These are phyloP conservation scores for Pyrochroa serraticornis DNA, from an alignment of 2,888 invertebrate species.

Conservation along the genomic window DNA sequence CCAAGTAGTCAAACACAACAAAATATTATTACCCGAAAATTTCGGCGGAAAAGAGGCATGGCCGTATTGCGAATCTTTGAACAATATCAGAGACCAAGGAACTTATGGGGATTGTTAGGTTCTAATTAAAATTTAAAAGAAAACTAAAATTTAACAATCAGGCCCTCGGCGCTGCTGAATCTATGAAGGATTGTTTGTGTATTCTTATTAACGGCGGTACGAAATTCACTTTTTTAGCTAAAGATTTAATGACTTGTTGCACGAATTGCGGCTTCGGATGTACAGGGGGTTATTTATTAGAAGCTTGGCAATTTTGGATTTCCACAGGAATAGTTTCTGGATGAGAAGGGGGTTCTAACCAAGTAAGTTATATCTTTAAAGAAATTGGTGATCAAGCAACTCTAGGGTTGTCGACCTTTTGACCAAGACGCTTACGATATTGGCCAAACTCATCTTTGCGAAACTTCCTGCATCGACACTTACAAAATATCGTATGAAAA, in stretches of 20 bases:
- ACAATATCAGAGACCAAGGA: constrained; percentile 89
- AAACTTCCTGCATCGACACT: constrained; percentile 69
- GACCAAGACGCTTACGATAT: constrained; percentile 88
- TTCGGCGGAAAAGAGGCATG: constrained; percentile 86
- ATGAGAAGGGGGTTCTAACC: constrained; percentile 75
- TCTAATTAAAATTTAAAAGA: constrained; percentile 28
- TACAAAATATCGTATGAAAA: constrained; percentile 73
- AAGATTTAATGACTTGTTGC: constrained; percentile 85
- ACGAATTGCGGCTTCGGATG: constrained; percentile 80
- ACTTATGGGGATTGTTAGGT: constrained; percentile 93
- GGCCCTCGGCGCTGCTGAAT: constrained; percentile 90
- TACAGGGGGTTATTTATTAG: constrained; percentile 81
- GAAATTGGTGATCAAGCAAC: constrained; percentile 8
- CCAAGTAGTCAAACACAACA: constrained; percentile 56
- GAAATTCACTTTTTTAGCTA: constrained; percentile 80
- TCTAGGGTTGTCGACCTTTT: constrained; percentile 85
- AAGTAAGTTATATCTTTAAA: constrained; percentile 52
- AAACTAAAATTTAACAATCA: constrained; percentile 42
- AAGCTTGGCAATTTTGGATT: constrained; percentile 90
- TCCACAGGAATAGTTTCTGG: constrained; percentile 86
- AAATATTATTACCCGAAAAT: constrained; percentile 68
- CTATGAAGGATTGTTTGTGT: constrained; percentile 89
- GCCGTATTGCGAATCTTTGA: too few species aligned
- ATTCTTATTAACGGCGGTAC: constrained; percentile 75
- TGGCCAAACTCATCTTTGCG: constrained; percentile 91